Conservation (phyloP, 2,888 invertebrate species). For the Macrosoma leucophasiata region DNA sequence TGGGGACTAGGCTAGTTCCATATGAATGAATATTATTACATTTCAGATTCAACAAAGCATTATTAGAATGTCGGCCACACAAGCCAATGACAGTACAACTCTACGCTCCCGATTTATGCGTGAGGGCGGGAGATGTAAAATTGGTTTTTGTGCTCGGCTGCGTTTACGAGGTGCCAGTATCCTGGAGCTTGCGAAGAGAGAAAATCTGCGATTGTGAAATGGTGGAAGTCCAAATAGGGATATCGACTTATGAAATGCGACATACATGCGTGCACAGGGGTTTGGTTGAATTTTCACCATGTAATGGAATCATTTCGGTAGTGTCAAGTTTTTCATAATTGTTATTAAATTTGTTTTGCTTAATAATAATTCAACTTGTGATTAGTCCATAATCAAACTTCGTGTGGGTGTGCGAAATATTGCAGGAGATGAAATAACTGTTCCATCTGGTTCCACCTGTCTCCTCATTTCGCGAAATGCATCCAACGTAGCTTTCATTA, state of each 20-base stretch:
- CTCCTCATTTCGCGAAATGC: too few species aligned
- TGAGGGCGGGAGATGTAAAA: constrained; percentile 42
- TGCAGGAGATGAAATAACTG: too few species aligned
- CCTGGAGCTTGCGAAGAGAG: constrained; percentile 54
- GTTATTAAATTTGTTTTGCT: too few species aligned
- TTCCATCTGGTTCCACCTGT: too few species aligned
- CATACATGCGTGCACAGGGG: constrained; percentile 56
- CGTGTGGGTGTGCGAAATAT: too few species aligned
- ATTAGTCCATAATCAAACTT: too few species aligned
- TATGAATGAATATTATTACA: constrained; percentile 1
- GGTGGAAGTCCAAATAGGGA: constrained; percentile 55
- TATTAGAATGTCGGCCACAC: constrained; percentile 51
- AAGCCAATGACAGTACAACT: constrained; percentile 46
- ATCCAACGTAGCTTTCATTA: too few species aligned
- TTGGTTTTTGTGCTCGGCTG: constrained; percentile 57
- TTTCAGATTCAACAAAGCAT: constrained; percentile 55
- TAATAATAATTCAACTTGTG: too few species aligned
- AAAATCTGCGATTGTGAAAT: constrained; percentile 65
- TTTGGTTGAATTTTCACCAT: constrained; percentile 47
- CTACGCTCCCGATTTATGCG: constrained; percentile 57
- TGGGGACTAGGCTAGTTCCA: too few species aligned
- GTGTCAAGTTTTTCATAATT: too few species aligned
- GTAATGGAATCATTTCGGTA: constrained; percentile 55
- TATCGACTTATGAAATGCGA: constrained; percentile 56
- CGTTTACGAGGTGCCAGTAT: constrained; percentile 44